Evolutionary conservation across 1,140 invertebrate species (phyloP).

Genomic region (Latrodectus geometricus): DNA sequence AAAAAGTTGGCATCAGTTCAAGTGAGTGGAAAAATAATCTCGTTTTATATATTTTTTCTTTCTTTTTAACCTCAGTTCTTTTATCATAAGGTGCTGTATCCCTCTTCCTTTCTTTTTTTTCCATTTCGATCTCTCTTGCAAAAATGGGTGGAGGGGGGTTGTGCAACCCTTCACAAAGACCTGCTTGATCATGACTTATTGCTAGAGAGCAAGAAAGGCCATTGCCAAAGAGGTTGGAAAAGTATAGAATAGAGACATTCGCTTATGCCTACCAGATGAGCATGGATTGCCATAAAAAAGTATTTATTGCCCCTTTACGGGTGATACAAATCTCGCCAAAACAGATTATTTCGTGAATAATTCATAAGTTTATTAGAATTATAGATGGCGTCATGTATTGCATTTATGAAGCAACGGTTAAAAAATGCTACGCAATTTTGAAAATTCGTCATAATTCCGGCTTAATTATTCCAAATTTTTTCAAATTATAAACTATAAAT

Average conservation of each 20-base stretch:
- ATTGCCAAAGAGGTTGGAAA: conserved; percentile 13
- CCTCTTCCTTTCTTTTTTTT: neutral
- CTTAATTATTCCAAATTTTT: too few relatives aligned
- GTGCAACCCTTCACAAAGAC: conserved; percentile 1
- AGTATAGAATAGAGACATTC: neutral
- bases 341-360: neutral
- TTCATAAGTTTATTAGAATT: too few relatives aligned
- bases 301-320: too few relatives aligned
- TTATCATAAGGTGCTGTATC: conserved; percentile 14
- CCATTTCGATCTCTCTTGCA: neutral
- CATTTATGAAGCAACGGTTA: too few relatives aligned
- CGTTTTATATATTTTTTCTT: neutral
- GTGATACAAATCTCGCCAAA: too few relatives aligned
- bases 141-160: neutral
- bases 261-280: neutral
- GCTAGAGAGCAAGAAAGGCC: conserved; percentile 18
- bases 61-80: neutral
- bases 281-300: too few relatives aligned
- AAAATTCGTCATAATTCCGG: too few relatives aligned
- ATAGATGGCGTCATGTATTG: too few relatives aligned
- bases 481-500: too few relatives aligned
- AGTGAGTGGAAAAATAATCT: conserved; percentile 22
- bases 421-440: too few relatives aligned
- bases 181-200: conserved; percentile 31
- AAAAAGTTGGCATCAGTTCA: conserved; percentile 29